phyloP scores from a whole-genome alignment of 2,797 vertebrate genomes.

The Protonibea diacanthus region DNA sequence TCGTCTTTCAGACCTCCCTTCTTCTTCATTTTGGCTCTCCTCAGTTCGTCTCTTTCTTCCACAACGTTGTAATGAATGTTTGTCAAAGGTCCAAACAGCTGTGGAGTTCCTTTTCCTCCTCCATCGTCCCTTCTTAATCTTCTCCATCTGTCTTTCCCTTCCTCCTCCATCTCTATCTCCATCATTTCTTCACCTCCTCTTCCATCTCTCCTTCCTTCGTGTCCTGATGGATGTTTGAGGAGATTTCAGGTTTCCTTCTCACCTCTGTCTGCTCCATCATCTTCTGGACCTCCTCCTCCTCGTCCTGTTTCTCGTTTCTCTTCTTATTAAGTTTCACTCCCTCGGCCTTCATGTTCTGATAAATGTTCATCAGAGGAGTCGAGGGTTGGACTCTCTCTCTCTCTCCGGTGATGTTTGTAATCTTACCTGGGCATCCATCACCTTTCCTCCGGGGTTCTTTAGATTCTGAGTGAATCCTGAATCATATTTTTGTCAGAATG shows the following conservation, averaged over 20 bases:
- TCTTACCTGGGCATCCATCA: background rate
- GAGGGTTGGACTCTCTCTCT: background rate
- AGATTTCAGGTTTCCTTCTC: background rate
- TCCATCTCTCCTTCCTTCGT: background rate
- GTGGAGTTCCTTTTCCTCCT: slow-evolving; percentile 1
- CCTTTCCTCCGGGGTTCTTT: no score
- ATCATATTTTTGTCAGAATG: background rate
- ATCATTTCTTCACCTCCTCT: slow-evolving; percentile 17
- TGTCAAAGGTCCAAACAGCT: slow-evolving; percentile 57
- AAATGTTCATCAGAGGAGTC: background rate
- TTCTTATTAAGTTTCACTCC: slow-evolving; percentile 3
- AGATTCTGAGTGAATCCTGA: background rate
- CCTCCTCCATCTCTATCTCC: background rate
- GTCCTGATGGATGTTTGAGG: background rate
- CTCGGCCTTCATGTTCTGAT: slow-evolving; percentile 3
- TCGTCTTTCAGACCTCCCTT: background rate
- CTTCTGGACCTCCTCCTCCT: slow-evolving; percentile 12
- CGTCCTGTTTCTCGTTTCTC: background rate
- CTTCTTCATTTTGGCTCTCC: background rate
- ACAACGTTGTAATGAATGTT: slow-evolving; percentile 16
- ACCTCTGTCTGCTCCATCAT: slow-evolving; percentile 1
- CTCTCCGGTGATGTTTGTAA: background rate
- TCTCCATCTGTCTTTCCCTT: slow-evolving; percentile 30
- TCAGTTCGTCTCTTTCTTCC: slow-evolving; percentile 6
- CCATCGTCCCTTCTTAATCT: background rate